Percentiles rank a stretch among this genome's conserved stretches.
Conservation (phyloP, 2,113 vertebrate genomes). For the Drymodes brunneopygia region DNA sequence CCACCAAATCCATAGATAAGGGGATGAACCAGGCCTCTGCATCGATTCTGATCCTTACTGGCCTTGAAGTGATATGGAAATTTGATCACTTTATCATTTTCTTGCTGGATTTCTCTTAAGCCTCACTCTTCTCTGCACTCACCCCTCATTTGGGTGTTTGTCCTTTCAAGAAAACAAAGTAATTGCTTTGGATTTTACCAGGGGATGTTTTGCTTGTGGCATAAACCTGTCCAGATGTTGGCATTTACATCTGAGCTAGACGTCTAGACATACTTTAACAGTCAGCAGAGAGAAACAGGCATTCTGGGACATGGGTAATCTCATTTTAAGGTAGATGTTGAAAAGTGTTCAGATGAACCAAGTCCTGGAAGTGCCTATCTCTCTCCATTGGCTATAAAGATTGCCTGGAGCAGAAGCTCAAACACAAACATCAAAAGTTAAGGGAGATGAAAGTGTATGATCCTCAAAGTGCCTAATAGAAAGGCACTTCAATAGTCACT, state of each 20-base stretch:
- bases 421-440: conserved; percentile 49
- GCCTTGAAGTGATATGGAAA: background rate
- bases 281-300: conserved; percentile 20
- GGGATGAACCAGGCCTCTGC: background rate
- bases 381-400: conserved; percentile 33
- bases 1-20: conserved; percentile 24
- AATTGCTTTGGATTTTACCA: conserved; percentile 29
- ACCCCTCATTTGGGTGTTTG: background rate
- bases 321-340: conserved; percentile 47
- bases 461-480: conserved; percentile 20
- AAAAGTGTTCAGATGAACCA: conserved; percentile 17
- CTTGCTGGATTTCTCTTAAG: background rate
- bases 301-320: conserved; percentile 6
- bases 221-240: conserved; percentile 59
- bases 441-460: conserved; percentile 28
- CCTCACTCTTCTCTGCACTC: background rate
- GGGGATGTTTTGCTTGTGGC: background rate
- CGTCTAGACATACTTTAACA: conserved; percentile 47
- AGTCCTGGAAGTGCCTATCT: conserved; percentile 9
- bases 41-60: background rate
- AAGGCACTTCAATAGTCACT: background rate
- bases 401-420: conserved; percentile 28
- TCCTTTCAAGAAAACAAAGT: background rate
- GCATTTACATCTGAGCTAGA: conserved; percentile 60
- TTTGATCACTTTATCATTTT: background rate